Evolutionary conservation across 2,113 vertebrate species (phyloP).

Genomic region (Orientallactaga bullata): DNA sequence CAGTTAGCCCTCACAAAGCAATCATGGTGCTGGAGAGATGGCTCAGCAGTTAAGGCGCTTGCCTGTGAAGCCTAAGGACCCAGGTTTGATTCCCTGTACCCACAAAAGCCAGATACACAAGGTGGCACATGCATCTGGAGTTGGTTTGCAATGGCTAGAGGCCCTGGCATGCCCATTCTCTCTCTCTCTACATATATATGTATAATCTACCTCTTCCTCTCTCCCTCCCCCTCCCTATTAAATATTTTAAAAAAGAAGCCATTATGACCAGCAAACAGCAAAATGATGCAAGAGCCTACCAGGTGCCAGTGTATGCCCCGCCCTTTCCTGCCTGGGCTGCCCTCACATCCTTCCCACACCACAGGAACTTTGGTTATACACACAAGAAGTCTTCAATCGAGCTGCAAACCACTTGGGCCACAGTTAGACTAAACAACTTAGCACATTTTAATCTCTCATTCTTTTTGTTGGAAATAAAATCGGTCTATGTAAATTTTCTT

Average conservation of each 20-base stretch:
- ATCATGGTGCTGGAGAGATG: not conserved
- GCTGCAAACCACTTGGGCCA: not conserved
- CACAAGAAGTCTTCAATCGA: not conserved
- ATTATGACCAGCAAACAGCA: not conserved
- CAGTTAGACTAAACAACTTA: not conserved
- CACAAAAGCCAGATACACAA: no score
- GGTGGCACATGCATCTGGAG: no score
- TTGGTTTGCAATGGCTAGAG: no score
- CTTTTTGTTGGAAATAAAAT: slow-evolving; percentile 43
- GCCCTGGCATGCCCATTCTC: no score
- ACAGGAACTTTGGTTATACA: not conserved
- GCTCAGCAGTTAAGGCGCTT: no score
- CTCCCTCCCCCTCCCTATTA: no score
- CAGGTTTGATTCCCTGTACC: no score
- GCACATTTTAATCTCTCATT: not conserved
- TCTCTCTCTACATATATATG: no score
- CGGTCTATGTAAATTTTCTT: not conserved
- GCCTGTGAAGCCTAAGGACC: no score
- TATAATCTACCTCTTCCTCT: no score
- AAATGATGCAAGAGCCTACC: not conserved
- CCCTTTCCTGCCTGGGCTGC: not conserved
- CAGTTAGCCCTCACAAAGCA: slow-evolving; percentile 16
- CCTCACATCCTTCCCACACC: rapidly evolving
- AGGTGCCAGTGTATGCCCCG: rapidly evolving
- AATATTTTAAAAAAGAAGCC: not conserved